A percentile compares a stretch with the other conserved stretches of the same genome.
Evolutionary conservation across 2,888 invertebrate genomes (phyloP).

Genomic region (Dasypogon diadema): DNA sequence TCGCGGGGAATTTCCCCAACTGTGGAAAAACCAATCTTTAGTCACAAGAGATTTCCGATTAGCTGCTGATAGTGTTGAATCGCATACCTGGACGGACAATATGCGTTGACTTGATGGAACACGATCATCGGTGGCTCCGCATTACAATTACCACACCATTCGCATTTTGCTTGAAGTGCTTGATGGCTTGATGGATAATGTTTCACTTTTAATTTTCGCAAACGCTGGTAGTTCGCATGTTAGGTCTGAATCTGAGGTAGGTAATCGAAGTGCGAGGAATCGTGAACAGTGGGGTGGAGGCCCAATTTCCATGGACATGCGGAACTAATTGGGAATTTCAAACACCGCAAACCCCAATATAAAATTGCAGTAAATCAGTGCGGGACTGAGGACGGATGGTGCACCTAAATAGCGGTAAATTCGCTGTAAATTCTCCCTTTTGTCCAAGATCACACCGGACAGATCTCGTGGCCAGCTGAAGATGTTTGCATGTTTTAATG

Average conservation of each 20-base stretch:
- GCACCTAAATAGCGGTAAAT: conserved; percentile 44
- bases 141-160: neutral
- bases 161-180: neutral
- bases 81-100: neutral
- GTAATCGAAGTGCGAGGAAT: neutral
- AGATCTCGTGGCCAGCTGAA: neutral
- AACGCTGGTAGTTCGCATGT: neutral
- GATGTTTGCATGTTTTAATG: conserved; percentile 43
- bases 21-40: neutral
- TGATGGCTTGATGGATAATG: conserved; percentile 8
- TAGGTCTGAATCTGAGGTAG: neutral
- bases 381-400: conserved; percentile 18
- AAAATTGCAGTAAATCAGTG: conserved; percentile 43
- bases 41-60: neutral
- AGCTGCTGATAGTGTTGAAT: neutral
- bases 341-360: conserved; percentile 35
- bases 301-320: conserved; percentile 34
- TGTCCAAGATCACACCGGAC: neutral
- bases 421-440: conserved; percentile 16
- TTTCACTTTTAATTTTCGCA: conserved; percentile 48
- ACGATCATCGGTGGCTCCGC: neutral
- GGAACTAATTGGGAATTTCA: conserved; percentile 46
- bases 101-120: neutral
- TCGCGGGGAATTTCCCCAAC: neutral
- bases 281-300: neutral